phyloP scores from a whole-genome alignment of 2,113 vertebrate species.

The Rattus norvegicus region DNA sequence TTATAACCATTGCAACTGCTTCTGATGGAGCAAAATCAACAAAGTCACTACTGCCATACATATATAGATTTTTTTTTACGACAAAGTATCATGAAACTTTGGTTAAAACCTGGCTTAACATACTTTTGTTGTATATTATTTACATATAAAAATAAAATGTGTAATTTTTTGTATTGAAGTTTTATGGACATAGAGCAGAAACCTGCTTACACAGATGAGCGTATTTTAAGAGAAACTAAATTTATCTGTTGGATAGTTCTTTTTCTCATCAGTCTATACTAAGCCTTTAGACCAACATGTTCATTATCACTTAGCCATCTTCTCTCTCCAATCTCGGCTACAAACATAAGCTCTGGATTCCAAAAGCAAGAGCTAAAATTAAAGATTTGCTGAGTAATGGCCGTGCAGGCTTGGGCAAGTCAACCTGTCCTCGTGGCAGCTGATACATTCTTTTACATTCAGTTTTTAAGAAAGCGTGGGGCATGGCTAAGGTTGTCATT shows the following conservation, averaged over 20 bases:
- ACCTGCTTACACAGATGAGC: neutral
- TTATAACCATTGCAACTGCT: neutral
- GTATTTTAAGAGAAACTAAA: slow-evolving; percentile 43
- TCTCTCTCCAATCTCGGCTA: neutral
- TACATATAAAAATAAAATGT: neutral
- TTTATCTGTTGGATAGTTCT: neutral
- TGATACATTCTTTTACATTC: neutral
- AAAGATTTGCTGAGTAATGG: neutral
- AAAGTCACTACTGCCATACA: neutral
- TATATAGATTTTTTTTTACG: neutral
- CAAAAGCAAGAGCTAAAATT: neutral
- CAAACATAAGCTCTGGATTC: neutral
- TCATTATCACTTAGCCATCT: neutral
- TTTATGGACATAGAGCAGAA: neutral
- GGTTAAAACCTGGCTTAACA: neutral
- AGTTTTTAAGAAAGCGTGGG: neutral
- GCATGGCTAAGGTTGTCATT: neutral
- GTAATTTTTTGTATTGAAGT: neutral
- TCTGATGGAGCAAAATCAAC: neutral
- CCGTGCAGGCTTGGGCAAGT: neutral
- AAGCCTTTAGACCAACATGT: neutral
- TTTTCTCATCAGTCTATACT: neutral
- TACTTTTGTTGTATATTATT: neutral
- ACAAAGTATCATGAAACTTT: neutral
- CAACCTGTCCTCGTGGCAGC: neutral